Evolutionary conservation across 2,888 invertebrate genomes (phyloP).

Genomic region (Amphimallon solstitiale): DNA sequence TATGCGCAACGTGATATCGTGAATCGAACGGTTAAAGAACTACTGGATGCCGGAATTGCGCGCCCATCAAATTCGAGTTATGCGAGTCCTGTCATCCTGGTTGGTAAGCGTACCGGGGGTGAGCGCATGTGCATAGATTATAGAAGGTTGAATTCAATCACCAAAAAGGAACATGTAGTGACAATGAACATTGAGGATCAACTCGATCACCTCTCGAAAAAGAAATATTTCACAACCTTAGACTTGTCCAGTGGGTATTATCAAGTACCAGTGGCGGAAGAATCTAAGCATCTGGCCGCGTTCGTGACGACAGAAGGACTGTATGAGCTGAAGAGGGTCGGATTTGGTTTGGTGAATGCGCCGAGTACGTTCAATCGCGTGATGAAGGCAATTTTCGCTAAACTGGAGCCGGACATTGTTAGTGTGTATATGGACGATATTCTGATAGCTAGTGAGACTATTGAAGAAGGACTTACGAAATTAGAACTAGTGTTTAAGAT

Average conservation of each 20-base stretch:
- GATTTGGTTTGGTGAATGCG: no score
- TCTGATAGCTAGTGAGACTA: no score
- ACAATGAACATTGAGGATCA: no score
- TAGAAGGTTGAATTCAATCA: constrained; percentile 48
- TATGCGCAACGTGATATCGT: constrained; percentile 40
- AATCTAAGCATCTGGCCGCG: no score
- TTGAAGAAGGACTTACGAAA: no score
- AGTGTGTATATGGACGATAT: no score
- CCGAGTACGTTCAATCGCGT: no score
- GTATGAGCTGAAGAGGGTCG: constrained; percentile 27
- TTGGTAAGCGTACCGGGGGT: constrained; percentile 42
- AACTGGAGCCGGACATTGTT: not conserved
- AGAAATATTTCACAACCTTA: constrained; percentile 44
- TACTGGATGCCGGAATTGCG: constrained; percentile 40
- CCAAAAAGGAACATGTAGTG: no score
- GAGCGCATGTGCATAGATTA: constrained; percentile 45
- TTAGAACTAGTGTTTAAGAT: constrained; percentile 17
- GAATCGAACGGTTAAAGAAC: constrained; percentile 39
- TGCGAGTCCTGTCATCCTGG: constrained; percentile 39
- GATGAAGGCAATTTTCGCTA: no score
- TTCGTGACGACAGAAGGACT: constrained; percentile 45
- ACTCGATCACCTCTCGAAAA: constrained; percentile 43
- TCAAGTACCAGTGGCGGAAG: no score
- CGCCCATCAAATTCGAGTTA: constrained; percentile 44
- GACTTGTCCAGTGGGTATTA: no score